Evolutionary conservation across 1,140 invertebrate species (phyloP).

Genomic region (Lasaia peninsularis): DNA sequence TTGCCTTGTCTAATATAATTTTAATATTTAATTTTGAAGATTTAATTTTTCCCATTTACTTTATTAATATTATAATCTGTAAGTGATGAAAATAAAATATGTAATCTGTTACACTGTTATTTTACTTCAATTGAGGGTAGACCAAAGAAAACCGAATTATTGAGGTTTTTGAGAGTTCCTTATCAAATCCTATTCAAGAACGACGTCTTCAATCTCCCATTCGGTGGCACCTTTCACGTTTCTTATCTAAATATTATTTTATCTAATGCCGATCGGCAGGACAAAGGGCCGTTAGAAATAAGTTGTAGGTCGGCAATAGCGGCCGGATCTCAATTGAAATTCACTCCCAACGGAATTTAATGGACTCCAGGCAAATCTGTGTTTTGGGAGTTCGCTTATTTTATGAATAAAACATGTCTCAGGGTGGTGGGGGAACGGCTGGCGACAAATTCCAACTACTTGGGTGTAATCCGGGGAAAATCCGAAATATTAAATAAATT

Average conservation of each 20-base stretch:
- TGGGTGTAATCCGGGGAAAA: constrained; percentile 35
- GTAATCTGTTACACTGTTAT: too few species aligned
- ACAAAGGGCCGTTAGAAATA: constrained; percentile 11
- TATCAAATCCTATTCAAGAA: background rate
- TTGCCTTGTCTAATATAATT: too few species aligned
- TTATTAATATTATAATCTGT: too few species aligned
- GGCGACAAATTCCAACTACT: constrained; percentile 33
- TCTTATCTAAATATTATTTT: constrained; percentile 12
- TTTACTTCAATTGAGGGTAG: too few species aligned
- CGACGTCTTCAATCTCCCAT: background rate
- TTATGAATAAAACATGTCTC: constrained; percentile 60
- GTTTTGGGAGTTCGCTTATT: constrained; percentile 49
- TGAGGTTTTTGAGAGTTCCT: too few species aligned
- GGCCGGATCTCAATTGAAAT: constrained; percentile 41
- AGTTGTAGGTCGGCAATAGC: constrained; percentile 15
- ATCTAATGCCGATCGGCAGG: constrained; percentile 7
- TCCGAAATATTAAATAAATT: constrained; percentile 28
- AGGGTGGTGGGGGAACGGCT: constrained; percentile 18
- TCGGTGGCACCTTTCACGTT: background rate
- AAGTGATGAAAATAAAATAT: too few species aligned
- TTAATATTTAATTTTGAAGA: too few species aligned
- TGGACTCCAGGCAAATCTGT: constrained; percentile 53
- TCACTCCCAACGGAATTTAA: constrained; percentile 49
- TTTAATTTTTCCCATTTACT: too few species aligned
- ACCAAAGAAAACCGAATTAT: too few species aligned